Evolutionary conservation across 2,888 invertebrate species (phyloP), one percentile per base, ranked within the genome.

Genomic region (Phortica okadai): DNA sequence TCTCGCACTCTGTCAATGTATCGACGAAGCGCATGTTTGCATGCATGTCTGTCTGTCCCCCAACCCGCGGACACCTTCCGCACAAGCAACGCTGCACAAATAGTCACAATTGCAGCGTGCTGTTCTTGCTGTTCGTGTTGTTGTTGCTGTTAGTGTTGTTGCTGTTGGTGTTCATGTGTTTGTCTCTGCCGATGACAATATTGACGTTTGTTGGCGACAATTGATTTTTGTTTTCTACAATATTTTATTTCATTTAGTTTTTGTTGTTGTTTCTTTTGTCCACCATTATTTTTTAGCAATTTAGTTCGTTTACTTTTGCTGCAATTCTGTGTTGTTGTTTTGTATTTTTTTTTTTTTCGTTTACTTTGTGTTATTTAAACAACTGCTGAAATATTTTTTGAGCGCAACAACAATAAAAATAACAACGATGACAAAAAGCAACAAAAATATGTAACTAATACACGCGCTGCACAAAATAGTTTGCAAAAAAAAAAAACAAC

Each of bases 201-300:
- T 85, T 86, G 86, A 86, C 86, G 84, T 86, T 88, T 86, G 83
- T 83, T 88, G 87, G 87, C 86, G 86, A 88, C 86, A 86, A 86
- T 85, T 85, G 85, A 85, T 85, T 85, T 85, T 85, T 85, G 85
- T 85, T 85, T 88, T 88, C 85, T 86, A 16, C 83, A 86, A 14
- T 64, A 33, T 64, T 64, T 72, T 85, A 86, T 86, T 87, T 87
- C 80, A 78, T 79, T 75, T 69, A 50, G 76, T 62, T n/a, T 62
- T 62, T n/a, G 58, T 77, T 75, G 72, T 56, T 74, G 74, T 64
- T 56, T 75, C n/a, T 80, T 73, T 77, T 79, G 78, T 64, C 54
- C 25, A 11, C 11, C 11, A 11, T 75, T 64, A 62, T 83, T 82
- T 85, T 82, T 82, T 82, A 88, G 86, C 86, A 86, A 88, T 86